phyloP scores from a whole-genome alignment of 64 coral and sea anemone genomes.

The Catalaphyllia jardinei region DNA sequence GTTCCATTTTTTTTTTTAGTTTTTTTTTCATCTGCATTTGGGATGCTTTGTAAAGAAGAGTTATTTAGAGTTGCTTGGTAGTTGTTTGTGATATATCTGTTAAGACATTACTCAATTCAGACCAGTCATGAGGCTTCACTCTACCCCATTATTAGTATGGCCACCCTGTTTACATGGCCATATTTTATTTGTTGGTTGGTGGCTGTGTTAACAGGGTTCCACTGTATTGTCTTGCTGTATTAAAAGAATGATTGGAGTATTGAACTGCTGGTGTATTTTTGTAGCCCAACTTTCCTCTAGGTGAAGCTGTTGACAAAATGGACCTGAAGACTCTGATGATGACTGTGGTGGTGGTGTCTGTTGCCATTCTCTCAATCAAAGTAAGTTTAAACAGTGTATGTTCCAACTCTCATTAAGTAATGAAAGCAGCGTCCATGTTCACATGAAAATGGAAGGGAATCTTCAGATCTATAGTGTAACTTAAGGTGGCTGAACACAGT shows the following conservation, averaged over 20 bases:
- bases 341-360: conserved; percentile 79
- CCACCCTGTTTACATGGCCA: too few relatives aligned
- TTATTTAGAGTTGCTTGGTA: too few relatives aligned
- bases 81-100: too few relatives aligned
- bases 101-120: too few relatives aligned
- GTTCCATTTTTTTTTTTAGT: too few relatives aligned
- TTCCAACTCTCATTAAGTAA: not conserved
- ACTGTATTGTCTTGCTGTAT: not conserved
- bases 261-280: not conserved
- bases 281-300: conserved; percentile 80
- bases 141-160: too few relatives aligned
- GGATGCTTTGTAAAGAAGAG: too few relatives aligned
- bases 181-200: too few relatives aligned
- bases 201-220: not conserved
- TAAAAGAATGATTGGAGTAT: not conserved
- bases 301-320: conserved; percentile 83
- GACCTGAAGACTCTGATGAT: conserved; percentile 79
- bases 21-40: too few relatives aligned
- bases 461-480: too few relatives aligned
- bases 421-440: not conserved
- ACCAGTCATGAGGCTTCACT: too few relatives aligned
- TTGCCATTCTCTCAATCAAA: conserved; percentile 78
- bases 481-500: too few relatives aligned
- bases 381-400: conserved; percentile 27
- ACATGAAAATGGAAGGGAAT: not conserved